Base-by-base conservation (phyloP, 2,888 invertebrate species). In the Machimus atricapillus region DNA sequence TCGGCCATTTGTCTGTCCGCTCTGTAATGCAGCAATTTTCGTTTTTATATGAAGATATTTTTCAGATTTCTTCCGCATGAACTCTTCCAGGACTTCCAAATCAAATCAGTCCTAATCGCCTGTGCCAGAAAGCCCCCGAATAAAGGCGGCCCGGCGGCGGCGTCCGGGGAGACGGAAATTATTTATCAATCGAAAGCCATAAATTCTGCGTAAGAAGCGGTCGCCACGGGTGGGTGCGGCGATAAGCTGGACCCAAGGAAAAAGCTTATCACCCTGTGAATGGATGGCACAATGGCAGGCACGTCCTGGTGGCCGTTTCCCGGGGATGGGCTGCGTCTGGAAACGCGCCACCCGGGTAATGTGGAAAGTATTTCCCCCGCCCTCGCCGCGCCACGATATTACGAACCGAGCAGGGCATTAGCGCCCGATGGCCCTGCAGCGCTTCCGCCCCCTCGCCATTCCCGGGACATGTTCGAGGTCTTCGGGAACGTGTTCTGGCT, bases 141-240 rank as follows among this genome's bases (percentile, higher is more conserved):
- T 40, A 46, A 83, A 83, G 31, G 73, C 73, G 9, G 52, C 66
- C n/a, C 37, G 27, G 52, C 6, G 19, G 46, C 58, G 66, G n/a
- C 56, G 27, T 23, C 66, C 23, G 40, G 40, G 27, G 23, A 66
- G 66, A 14, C 66, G 40, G 40, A 83, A 87, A 87, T 87, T 87
- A 87, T 87, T 87, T 87, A 87, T 87, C 87, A 87, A 87, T 87
- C 86, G 86, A 66, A 58, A 82, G 76, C 86, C 83, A 86, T 87
- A 86, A 87, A 87, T 87, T 82, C 86, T 81, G 56, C 78, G 86
- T 86, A 82, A 82, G 86, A 79, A 86, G 86, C 76, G 83, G 52
- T 27, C 73, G 74, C 83, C 16, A 12, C 76, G 37, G 34, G 56
- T 66, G 85, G 66, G 83, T 40, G 83, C 37, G 83, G 83, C 83